Percentiles rank a stretch among this genome's conserved stretches.
These are phyloP conservation scores for Trichogramma dendrolimi DNA, from an alignment of 2,888 invertebrate species.

Conservation along the genomic window DNA sequence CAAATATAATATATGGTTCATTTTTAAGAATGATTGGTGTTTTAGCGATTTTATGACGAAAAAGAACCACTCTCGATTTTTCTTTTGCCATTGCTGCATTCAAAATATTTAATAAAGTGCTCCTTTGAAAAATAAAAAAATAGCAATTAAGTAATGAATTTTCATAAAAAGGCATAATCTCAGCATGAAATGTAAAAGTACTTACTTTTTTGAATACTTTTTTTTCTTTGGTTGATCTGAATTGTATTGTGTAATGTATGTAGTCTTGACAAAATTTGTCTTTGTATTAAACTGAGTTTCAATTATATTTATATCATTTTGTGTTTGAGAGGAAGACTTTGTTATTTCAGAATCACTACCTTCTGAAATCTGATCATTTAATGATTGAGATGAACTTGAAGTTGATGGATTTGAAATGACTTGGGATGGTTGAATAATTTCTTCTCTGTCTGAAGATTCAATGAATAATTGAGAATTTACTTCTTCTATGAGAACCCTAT, in stretches of 20 bases:
- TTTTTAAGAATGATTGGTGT: constrained; percentile 4
- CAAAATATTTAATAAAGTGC: constrained; percentile 16
- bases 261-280: constrained; percentile 13
- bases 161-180: neutral
- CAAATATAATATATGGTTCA: constrained; percentile 23
- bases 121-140: constrained; percentile 17
- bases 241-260: constrained; percentile 17
- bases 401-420: constrained; percentile 20
- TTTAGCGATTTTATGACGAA: constrained; percentile 18
- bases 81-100: constrained; percentile 17
- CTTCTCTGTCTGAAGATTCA: neutral
- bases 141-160: neutral
- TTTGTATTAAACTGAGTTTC: constrained; percentile 1
- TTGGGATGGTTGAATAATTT: constrained; percentile 6
- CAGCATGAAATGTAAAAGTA: neutral
- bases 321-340: neutral
- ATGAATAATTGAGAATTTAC: constrained; percentile 12
- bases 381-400: constrained; percentile 4
- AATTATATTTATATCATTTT: no score
- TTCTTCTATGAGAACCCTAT: constrained; percentile 26
- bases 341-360: neutral
- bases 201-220: constrained; percentile 22
- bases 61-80: constrained; percentile 22
- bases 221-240: constrained; percentile 10
- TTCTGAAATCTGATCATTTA: constrained; percentile 6